Evolutionary conservation across 2,113 vertebrate species (phyloP).

Genomic region (Sminthopsis crassicaudata): DNA sequence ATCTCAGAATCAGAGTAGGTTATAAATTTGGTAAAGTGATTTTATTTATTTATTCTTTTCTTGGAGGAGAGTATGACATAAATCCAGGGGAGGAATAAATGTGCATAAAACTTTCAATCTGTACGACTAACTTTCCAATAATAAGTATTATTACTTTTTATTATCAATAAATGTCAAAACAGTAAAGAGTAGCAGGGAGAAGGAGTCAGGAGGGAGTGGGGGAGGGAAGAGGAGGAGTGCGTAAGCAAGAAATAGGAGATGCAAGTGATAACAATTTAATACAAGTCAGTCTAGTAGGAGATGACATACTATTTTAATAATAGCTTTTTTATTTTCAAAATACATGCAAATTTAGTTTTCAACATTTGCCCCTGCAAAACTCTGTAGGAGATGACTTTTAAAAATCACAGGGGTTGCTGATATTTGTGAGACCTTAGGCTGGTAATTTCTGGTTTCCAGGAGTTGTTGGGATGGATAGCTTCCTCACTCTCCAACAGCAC

Average conservation of each 20-base stretch:
- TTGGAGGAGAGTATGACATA: constrained; percentile 62
- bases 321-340: too few relatives aligned
- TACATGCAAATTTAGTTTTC: too few relatives aligned
- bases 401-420: neutral
- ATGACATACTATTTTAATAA: too few relatives aligned
- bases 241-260: neutral
- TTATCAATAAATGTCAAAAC: constrained; percentile 69
- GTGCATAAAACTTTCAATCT: constrained; percentile 66
- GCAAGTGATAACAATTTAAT: neutral
- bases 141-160: constrained; percentile 72
- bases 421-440: neutral
- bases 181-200: constrained; percentile 50
- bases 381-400: neutral
- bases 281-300: neutral
- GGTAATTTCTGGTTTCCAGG: neutral
- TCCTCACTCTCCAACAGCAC: neutral
- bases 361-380: too few relatives aligned
- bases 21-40: constrained; percentile 71
- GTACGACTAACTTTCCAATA: constrained; percentile 64
- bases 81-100: constrained; percentile 67
- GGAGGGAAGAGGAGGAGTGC: neutral
- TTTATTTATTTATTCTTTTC: constrained; percentile 75
- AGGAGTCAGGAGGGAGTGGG: constrained; percentile 16
- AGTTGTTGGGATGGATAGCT: neutral
- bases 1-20: constrained; percentile 62